Conservation (phyloP, 2,888 invertebrate species). For the Drosophila eohydei region DNA sequence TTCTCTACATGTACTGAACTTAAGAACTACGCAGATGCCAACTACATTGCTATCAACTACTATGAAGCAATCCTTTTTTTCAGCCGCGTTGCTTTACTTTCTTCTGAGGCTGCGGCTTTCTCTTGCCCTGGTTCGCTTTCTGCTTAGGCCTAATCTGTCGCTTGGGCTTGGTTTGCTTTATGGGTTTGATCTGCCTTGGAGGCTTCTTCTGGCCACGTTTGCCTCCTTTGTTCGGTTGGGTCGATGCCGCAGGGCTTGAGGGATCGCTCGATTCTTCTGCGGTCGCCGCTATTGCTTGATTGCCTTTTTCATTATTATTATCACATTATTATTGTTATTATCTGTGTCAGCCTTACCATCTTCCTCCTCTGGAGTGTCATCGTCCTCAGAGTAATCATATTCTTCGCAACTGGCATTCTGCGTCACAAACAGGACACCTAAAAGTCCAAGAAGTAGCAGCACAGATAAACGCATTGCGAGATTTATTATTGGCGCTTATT, state of each 20-base stretch:
- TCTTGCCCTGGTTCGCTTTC: background rate
- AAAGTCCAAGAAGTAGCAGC: constrained; percentile 16
- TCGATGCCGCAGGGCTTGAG: background rate
- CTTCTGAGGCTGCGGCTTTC: background rate
- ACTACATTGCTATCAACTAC: background rate
- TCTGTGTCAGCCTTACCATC: background rate
- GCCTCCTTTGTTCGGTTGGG: background rate
- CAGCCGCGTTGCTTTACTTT: background rate
- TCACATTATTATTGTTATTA: background rate
- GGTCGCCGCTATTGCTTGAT: background rate
- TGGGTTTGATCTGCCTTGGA: background rate
- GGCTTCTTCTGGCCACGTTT: background rate
- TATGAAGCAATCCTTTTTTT: background rate
- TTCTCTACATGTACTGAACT: constrained; percentile 9
- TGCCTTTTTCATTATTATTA: background rate
- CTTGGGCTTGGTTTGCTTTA: background rate
- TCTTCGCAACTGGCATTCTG: constrained; percentile 6
- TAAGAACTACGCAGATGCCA: constrained; percentile 1
- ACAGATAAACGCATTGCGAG: constrained; percentile 27
- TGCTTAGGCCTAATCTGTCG: background rate
- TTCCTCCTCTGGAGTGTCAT: background rate
- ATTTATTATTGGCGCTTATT: background rate
- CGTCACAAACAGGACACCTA: constrained; percentile 8
- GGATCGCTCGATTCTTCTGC: background rate
- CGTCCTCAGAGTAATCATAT: background rate